Percentiles rank a stretch among this genome's conserved stretches.
Conservation (phyloP, 2,113 vertebrate genomes). For the Sapajus apella region DNA sequence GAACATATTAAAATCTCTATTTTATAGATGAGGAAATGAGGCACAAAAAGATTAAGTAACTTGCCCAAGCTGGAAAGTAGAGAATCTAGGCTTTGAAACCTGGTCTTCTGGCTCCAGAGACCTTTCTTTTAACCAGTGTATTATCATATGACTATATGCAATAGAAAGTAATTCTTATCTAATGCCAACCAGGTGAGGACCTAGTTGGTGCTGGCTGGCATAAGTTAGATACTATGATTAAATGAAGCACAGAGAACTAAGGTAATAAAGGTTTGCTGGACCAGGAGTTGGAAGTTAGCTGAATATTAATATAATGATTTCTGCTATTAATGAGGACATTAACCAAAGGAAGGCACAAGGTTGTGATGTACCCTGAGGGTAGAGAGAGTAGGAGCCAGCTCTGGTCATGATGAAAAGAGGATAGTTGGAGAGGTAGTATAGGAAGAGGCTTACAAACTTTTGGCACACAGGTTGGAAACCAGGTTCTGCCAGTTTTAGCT, state of each 20-base stretch:
- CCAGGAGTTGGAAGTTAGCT: background rate
- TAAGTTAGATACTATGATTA: background rate
- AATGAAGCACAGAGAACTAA: background rate
- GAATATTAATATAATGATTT: background rate
- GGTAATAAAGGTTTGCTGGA: background rate
- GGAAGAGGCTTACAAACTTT: background rate
- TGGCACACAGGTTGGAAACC: background rate
- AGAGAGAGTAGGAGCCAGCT: background rate
- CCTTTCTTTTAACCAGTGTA: background rate
- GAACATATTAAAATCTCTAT: background rate
- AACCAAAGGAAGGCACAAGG: background rate
- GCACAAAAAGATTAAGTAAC: background rate
- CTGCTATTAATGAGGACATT: background rate
- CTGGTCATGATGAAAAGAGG: background rate
- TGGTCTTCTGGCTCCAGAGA: background rate
- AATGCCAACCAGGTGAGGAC: background rate
- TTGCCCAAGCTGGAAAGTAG: background rate
- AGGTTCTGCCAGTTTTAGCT: background rate
- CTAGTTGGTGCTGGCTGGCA: background rate
- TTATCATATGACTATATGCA: background rate
- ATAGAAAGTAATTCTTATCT: background rate
- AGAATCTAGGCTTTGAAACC: slow-evolving; percentile 27
- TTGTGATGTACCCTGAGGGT: background rate
- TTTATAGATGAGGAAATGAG: slow-evolving; percentile 23
- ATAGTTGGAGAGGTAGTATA: background rate